These are phyloP conservation scores for Oscheius sp. DNA, from an alignment of 2,888 invertebrate species.

Conservation along the genomic window DNA sequence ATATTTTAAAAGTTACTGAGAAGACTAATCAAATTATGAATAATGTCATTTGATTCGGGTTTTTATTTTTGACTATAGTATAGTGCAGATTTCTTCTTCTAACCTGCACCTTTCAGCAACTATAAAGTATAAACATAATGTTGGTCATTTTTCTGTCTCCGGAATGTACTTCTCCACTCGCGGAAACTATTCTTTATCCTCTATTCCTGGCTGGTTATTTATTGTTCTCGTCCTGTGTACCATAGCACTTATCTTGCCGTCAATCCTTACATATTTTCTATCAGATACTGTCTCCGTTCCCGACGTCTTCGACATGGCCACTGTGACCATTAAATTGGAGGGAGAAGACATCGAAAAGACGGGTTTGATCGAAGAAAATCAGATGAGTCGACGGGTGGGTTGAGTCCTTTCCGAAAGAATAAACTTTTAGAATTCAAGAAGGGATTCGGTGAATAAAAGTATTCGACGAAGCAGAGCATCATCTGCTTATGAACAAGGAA, in stretches of 20 bases:
- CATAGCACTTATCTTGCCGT: neutral
- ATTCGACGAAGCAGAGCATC: constrained; percentile 21
- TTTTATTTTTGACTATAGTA: no score
- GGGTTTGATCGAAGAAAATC: neutral
- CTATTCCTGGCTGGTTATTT: neutral
- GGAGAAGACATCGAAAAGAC: constrained; percentile 20
- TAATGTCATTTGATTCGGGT: no score
- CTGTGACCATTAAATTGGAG: constrained; percentile 32
- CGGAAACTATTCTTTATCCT: neutral
- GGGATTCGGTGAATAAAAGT: constrained; percentile 16
- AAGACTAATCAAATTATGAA: no score
- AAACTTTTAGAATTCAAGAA: constrained; percentile 16
- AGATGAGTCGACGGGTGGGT: neutral
- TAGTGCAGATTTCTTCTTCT: no score
- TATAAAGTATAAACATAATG: no score
- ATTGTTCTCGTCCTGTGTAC: neutral
- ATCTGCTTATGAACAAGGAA: constrained; percentile 19
- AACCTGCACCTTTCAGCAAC: no score
- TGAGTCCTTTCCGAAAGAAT: neutral
- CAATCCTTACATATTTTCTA: neutral
- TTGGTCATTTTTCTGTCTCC: no score
- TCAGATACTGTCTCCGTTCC: constrained; percentile 8
- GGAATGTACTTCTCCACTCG: no score
- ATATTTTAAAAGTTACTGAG: no score
- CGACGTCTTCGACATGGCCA: constrained; percentile 19